Evolutionary conservation across 2,797 vertebrate species (phyloP).

Genomic region (Poecilia gillii): DNA sequence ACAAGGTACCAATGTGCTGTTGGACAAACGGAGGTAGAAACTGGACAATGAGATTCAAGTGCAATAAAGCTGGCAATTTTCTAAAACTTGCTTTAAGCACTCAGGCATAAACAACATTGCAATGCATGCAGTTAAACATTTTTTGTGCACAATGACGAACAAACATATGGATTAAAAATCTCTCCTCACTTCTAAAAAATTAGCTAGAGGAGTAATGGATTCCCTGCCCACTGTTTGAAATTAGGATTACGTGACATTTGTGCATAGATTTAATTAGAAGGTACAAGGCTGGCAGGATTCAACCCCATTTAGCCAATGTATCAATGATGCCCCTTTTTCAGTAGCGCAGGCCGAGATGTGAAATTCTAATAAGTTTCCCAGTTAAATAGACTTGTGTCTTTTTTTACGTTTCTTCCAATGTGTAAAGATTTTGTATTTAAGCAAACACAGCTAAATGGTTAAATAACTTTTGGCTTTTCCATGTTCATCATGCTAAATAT

Average conservation of each 20-base stretch:
- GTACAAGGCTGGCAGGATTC: neutral
- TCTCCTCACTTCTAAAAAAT: neutral
- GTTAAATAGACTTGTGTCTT: neutral
- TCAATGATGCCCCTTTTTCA: neutral
- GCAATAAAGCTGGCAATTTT: neutral
- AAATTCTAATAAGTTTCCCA: neutral
- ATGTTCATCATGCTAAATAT: neutral
- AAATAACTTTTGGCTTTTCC: neutral
- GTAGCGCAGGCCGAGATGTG: neutral
- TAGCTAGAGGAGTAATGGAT: neutral
- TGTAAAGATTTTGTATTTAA: conserved; percentile 2
- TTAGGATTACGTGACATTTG: neutral
- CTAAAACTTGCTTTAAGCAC: neutral
- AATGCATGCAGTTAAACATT: neutral
- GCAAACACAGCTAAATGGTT: no score
- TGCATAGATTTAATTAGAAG: neutral
- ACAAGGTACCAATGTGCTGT: neutral
- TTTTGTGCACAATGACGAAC: neutral
- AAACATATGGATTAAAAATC: neutral
- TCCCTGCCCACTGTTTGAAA: neutral
- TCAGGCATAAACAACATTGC: neutral
- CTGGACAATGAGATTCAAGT: neutral
- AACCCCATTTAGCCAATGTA: neutral
- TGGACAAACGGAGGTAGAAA: neutral
- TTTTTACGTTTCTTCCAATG: neutral